Evolutionary conservation across 1,140 invertebrate genomes (phyloP).

Genomic region (Episyrphus balteatus): DNA sequence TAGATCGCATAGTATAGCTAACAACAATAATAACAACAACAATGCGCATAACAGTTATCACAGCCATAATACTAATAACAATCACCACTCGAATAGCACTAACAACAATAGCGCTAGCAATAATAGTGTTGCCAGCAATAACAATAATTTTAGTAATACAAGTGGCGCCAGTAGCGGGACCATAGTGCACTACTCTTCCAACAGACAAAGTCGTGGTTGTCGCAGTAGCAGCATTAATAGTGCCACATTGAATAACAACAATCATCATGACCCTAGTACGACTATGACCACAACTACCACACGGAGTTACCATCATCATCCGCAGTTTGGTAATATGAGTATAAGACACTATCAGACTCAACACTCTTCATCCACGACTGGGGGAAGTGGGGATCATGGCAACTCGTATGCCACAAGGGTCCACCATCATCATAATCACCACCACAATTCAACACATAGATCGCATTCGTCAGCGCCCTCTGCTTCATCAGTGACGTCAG

Average conservation of each 20-base stretch:
- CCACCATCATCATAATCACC: not conserved
- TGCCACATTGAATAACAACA: constrained; percentile 7
- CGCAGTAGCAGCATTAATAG: constrained; percentile 13
- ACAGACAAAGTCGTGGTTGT: constrained; percentile 4
- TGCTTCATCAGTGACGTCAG: too few species aligned
- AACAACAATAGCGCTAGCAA: constrained; percentile 4
- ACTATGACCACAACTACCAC: constrained; percentile 17
- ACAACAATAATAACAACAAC: constrained; percentile 12
- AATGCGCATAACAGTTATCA: constrained; percentile 16
- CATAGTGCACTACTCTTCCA: not conserved
- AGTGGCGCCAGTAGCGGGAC: not conserved
- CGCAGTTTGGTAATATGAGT: constrained; percentile 27
- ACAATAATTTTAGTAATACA: constrained; percentile 2
- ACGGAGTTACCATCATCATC: constrained; percentile 18
- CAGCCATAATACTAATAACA: constrained; percentile 18
- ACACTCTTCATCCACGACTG: not conserved
- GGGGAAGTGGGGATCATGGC: too few species aligned
- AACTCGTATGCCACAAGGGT: not conserved
- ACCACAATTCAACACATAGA: constrained; percentile 3
- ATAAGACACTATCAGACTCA: constrained; percentile 14
- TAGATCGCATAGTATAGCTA: constrained; percentile 5
- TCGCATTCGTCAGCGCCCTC: too few species aligned
- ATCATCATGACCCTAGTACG: constrained; percentile 16
- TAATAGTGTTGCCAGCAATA: not conserved
- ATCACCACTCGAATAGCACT: constrained; percentile 12